Base-by-base conservation (phyloP, 2,888 invertebrate species). In the Apotomis turbidana region DNA sequence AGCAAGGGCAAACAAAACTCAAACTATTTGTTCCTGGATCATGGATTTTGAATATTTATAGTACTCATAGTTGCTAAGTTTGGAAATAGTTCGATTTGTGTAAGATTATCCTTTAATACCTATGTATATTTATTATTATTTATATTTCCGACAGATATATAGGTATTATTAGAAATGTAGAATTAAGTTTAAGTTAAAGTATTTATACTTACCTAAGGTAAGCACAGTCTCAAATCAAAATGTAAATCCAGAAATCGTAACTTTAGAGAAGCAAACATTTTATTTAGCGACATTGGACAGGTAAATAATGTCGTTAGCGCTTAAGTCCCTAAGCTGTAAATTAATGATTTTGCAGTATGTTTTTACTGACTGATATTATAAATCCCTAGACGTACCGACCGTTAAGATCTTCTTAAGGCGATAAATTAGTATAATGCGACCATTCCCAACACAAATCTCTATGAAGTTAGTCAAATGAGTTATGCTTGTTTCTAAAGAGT, bases 381-480 rank as follows among this genome's bases (percentile, higher is more conserved):
- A 87, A 88, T 88, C 88, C 83, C 78, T 73, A 83, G 84, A 88
- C 85, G 85, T 87, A 88, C 83, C 85, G 82, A 77, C 88, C 86
- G 89, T 92, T 89, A 91, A 86, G 84, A 83, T 83, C 83, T 87
- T 83, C 87, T 91, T 88, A 89, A 77, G 80, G 86, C 89, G 90
- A 92, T 93, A 93, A 93, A 93, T 93, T 92, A 89, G 88, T 91
- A 89, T 92, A 93, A 93, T 91, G 89, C 90, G 85, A 89, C 89
- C 88, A 90, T 92, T 91, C 81, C 84, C 84, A 87, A 88, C 86
- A 84, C 88, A 89, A 92, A 91, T 90, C 92, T 89, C 83, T 80
- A 81, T 81, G 82, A 88, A 90, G 80, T 88, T 89, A 76, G 76
- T 80, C 83, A 81, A 87, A 90, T 92, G 91, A 93, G 83, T 91